Base-by-base conservation (phyloP, 2,797 vertebrate genomes). In the Hephaestus fuliginosus region DNA sequence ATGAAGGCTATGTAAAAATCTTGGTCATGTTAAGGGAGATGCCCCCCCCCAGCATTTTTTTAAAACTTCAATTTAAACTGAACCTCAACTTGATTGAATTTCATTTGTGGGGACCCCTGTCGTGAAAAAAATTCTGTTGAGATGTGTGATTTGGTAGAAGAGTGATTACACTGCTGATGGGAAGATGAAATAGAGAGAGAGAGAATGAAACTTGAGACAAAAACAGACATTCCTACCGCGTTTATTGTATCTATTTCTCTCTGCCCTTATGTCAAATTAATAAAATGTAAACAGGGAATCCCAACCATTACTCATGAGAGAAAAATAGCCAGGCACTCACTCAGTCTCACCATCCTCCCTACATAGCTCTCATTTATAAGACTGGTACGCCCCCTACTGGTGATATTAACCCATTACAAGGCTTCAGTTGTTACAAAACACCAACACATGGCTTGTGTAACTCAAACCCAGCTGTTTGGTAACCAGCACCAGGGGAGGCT, bases 361-460 rank as follows among this genome's bases (percentile, higher is more conserved):
- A 0, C 58, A 48, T 12, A 12, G 10, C 12, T 70, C 43, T 9
- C 11, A 85, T 89, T 83, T 78, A 51, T 94, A 72, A 73, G 66
- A 78, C 83, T 80, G 43, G 71, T 57, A 25, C 82, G 1, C 86
- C 90, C 70, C 58, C 91, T 95, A 84, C 25, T 80, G 94, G 91
- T 70, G 1, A 73, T 7, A 6, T 20, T 0, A 30, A 33, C 1
- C 20, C 22, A 78, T 88, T 91, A 84, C 90, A 91, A 9, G 0
- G 4, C 5, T 30, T 15, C 8, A 13, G 10, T 75, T 6, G 82
- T 94, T 93, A 94, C 90, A 92, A 93, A 94, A 94, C 86, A 74
- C 69, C 0, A 1, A 41, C 84, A 85, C 84, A 39, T 83, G 76
- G 67, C 76, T 92, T 93, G 84, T 91, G 90, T 92, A 93, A 93